Evolutionary conservation across 2,113 vertebrate genomes (phyloP).

Genomic region (Hippocampus abdominalis): DNA sequence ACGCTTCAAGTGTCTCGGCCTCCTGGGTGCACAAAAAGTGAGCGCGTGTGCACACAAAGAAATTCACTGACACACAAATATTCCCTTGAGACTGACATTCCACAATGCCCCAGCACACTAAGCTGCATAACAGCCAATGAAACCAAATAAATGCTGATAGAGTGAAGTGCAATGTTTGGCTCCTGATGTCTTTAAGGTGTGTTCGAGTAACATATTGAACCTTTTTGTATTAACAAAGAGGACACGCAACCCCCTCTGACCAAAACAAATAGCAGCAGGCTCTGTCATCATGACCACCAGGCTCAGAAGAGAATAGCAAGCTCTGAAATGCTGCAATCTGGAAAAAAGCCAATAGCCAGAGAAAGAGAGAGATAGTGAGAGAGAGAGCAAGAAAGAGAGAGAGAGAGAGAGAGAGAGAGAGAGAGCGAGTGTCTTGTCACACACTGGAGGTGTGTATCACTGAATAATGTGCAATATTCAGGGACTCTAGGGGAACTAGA

Average conservation of each 20-base stretch:
- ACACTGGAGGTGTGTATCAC: slow-evolving; percentile 19
- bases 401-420: too few species aligned
- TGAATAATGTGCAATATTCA: slow-evolving; percentile 23
- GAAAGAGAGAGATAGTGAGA: slow-evolving; percentile 4
- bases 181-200: not conserved
- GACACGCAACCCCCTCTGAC: not conserved
- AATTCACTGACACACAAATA: slow-evolving; percentile 20
- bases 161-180: not conserved
- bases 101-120: slow-evolving; percentile 2
- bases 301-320: slow-evolving; percentile 17
- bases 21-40: slow-evolving; percentile 45
- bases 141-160: too few species aligned
- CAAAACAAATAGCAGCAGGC: slow-evolving; percentile 19
- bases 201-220: not conserved
- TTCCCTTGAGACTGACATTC: slow-evolving; percentile 9
- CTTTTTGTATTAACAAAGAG: slow-evolving; percentile 5
- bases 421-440: not conserved
- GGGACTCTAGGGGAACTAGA: slow-evolving; percentile 21
- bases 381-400: not conserved
- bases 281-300: slow-evolving; percentile 10
- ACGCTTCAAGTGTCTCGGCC: slow-evolving; percentile 85
- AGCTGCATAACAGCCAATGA: not conserved
- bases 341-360: slow-evolving; percentile 4
- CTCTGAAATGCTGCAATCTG: slow-evolving; percentile 7
- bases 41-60: slow-evolving; percentile 23